Conservation (phyloP, 2,797 vertebrate species). For the Dicrostonyx torquatus region DNA sequence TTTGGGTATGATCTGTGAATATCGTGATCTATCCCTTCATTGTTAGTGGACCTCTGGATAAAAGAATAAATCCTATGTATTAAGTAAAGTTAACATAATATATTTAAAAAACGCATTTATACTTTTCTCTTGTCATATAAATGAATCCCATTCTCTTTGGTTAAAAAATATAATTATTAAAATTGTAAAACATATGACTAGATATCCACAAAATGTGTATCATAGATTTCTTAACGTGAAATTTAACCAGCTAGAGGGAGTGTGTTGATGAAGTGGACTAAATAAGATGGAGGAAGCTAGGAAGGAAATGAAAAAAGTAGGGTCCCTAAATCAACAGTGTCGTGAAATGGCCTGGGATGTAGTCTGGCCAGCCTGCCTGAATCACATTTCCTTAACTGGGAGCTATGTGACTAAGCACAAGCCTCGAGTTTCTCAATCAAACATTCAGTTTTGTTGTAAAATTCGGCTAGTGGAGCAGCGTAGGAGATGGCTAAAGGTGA, state of each 20-base stretch:
- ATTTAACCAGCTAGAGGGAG: not conserved
- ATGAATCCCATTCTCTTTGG: constrained; percentile 59
- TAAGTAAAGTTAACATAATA: constrained; percentile 38
- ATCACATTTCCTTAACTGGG: not conserved
- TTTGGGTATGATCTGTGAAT: not conserved
- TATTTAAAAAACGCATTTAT: not conserved
- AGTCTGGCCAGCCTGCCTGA: not conserved
- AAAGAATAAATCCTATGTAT: constrained; percentile 10
- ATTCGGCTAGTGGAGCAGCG: constrained; percentile 2
- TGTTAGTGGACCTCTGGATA: not conserved
- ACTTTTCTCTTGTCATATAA: constrained; percentile 1
- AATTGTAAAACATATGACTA: not conserved
- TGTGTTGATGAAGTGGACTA: not conserved
- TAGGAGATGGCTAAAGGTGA: not conserved
- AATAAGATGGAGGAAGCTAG: not conserved
- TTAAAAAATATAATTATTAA: constrained; percentile 21
- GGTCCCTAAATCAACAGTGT: not conserved
- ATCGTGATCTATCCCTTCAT: constrained; percentile 6
- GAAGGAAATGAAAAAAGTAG: not conserved
- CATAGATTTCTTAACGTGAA: constrained; percentile 13
- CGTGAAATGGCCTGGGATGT: not conserved
- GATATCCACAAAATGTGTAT: not conserved
- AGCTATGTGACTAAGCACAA: not conserved
- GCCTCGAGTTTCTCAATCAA: constrained; percentile 3
- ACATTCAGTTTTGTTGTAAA: constrained; percentile 6